Percentiles rank a stretch among this genome's conserved stretches.
Conservation (phyloP, 2,888 invertebrate species). For the Mythimna albipuncta region DNA sequence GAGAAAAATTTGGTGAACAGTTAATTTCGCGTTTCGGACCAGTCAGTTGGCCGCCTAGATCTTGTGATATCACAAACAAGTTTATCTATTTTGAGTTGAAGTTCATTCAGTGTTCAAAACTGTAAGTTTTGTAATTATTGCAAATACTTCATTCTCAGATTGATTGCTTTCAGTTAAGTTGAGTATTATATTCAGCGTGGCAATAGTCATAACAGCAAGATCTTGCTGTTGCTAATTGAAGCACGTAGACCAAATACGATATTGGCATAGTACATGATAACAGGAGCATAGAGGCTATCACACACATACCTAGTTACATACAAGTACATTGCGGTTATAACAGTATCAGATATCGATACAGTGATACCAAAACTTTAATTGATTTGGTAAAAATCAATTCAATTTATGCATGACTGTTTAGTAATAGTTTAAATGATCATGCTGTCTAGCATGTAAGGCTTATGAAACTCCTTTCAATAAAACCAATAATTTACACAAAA, state of each 20-base stretch:
- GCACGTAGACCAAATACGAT: slow-evolving; percentile 4
- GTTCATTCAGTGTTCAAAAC: no score
- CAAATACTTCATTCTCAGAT: no score
- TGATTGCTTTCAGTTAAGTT: not conserved
- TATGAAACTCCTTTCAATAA: not conserved
- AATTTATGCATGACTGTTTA: not conserved
- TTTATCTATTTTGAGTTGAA: no score
- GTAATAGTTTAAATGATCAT: not conserved
- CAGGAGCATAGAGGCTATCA: not conserved
- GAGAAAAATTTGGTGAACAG: no score
- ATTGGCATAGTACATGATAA: slow-evolving; percentile 8
- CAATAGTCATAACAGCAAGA: not conserved
- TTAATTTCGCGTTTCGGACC: no score
- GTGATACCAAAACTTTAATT: not conserved
- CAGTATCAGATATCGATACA: not conserved
- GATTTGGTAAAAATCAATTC: not conserved
- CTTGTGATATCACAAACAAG: no score
- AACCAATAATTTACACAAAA: not conserved
- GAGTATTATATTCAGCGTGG: not conserved
- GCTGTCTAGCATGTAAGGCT: not conserved
- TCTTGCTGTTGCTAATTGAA: slow-evolving; percentile 22
- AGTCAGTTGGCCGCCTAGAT: no score
- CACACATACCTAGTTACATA: not conserved
- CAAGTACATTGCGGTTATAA: not conserved
- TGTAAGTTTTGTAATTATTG: no score